Percentiles rank a stretch among this genome's conserved stretches.
These are phyloP conservation scores for Lasioglossum lativentre DNA, from an alignment of 2,888 invertebrate species.

Conservation along the genomic window DNA sequence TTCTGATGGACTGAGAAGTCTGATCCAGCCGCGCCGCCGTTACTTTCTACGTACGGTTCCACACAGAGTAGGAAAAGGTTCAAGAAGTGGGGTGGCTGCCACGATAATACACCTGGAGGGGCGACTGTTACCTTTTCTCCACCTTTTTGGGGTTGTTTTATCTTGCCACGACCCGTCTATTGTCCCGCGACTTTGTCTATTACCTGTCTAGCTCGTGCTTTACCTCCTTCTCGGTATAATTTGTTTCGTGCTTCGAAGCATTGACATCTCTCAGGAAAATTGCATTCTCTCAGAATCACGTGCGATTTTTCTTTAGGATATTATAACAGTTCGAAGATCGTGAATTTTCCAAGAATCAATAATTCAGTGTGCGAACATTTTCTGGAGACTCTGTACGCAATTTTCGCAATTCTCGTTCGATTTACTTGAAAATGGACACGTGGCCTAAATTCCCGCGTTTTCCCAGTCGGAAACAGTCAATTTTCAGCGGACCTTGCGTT, in stretches of 20 bases:
- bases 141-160: not conserved
- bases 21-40: constrained; percentile 34
- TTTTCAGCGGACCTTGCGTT: not conserved
- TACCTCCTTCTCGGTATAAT: not conserved
- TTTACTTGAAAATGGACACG: not conserved
- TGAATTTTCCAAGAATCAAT: not conserved
- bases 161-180: not conserved
- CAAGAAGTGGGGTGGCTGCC: constrained; percentile 60
- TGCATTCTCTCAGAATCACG: too few relatives aligned
- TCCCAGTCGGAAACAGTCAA: not conserved
- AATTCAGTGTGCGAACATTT: not conserved
- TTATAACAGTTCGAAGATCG: not conserved
- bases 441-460: not conserved
- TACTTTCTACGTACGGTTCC: constrained; percentile 46
- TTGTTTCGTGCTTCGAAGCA: too few relatives aligned
- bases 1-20: constrained; percentile 52
- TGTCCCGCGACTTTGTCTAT: not conserved
- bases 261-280: too few relatives aligned
- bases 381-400: not conserved
- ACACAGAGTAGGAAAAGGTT: constrained; percentile 44
- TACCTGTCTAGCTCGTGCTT: not conserved
- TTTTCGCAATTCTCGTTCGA: not conserved
- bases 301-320: not conserved
- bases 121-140: not conserved
- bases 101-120: constrained; percentile 40